A percentile compares a stretch with the other conserved stretches of the same genome.
These are phyloP conservation scores for Amblyraja radiata DNA, from an alignment of 2,797 vertebrate genomes.

Conservation along the genomic window DNA sequence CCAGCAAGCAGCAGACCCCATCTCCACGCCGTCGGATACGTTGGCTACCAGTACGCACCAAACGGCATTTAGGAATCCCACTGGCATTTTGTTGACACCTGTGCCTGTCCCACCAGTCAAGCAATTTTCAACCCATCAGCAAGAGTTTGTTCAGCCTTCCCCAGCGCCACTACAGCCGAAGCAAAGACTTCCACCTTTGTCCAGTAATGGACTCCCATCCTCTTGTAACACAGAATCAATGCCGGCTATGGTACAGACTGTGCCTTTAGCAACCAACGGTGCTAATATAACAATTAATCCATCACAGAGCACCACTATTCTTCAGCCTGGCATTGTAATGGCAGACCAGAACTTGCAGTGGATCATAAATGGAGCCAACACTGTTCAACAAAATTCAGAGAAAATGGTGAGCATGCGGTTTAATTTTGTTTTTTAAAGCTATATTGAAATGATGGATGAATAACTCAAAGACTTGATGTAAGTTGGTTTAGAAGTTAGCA, in stretches of 20 bases:
- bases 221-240: conserved; percentile 54
- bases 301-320: conserved; percentile 67
- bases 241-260: conserved; percentile 63
- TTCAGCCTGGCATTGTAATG: conserved; percentile 88
- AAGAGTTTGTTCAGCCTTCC: conserved; percentile 70
- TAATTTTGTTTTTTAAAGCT: neutral
- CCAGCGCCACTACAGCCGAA: conserved; percentile 58
- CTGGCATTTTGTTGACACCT: conserved; percentile 62
- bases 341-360: conserved; percentile 94
- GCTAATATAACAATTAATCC: conserved; percentile 78
- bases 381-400: conserved; percentile 75
- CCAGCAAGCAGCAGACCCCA: conserved; percentile 51
- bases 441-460: neutral
- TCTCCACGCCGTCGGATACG: conserved; percentile 55
- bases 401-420: conserved; percentile 68
- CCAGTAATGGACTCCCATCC: conserved; percentile 53
- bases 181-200: conserved; percentile 57
- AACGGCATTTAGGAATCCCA: conserved; percentile 58
- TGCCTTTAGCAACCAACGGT: conserved; percentile 72
- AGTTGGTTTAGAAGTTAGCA: neutral
- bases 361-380: conserved; percentile 87
- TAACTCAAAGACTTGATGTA: neutral
- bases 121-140: conserved; percentile 68
- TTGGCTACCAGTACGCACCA: conserved; percentile 55
- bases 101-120: conserved; percentile 62